Evolutionary conservation across 2,888 invertebrate genomes (phyloP), one percentile per base, ranked within the genome.

Genomic region (Patella pellucida): DNA sequence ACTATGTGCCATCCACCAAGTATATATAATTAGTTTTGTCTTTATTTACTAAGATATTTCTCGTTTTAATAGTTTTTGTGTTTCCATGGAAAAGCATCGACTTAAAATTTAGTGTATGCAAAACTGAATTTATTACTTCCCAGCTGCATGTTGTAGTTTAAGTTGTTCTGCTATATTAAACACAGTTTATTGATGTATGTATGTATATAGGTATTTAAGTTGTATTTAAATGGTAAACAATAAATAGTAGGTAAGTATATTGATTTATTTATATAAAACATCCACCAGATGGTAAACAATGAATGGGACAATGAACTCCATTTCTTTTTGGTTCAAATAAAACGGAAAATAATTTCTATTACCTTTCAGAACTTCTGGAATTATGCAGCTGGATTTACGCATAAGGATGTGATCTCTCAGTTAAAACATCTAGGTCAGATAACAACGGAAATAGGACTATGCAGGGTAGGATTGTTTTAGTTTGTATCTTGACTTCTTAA

Each of bases 381-480:
- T 1, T 94, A 96, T 3, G 92, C 97, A 27, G 92, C 96, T 70
- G 94, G 96, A 23, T 94, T 97, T 84, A 96, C 97, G 56, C 98
- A 98, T 91, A 89, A 90, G 75, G 95, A 96, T 91, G 95, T 96
- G 72, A 95, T 97, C 41, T 88, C 91, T 91, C 89, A 92, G 86
- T 95, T 98, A 82, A 94, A 94, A 71, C 92, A 94, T 16, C 92
- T 97, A 71, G 93, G 94, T 4, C 96, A 96, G 91, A 95, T 97
- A 72, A 95, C 94, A 68, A 95, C 95, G 0, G 97, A 98, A 92
- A 95, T 97, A 81, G 98, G 98, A 0, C 94, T 95, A 85, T 97
- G 97, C 86, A 93, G 98, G 82, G 95, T 90, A 80, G 82, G 83
- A 52, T 3, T 27, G n/a, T 23, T 41, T 41, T 41, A 5, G 7